Evolutionary conservation across 2,797 vertebrate genomes (phyloP), one percentile per base, ranked within the genome.

Genomic region (Falco biarmicus): DNA sequence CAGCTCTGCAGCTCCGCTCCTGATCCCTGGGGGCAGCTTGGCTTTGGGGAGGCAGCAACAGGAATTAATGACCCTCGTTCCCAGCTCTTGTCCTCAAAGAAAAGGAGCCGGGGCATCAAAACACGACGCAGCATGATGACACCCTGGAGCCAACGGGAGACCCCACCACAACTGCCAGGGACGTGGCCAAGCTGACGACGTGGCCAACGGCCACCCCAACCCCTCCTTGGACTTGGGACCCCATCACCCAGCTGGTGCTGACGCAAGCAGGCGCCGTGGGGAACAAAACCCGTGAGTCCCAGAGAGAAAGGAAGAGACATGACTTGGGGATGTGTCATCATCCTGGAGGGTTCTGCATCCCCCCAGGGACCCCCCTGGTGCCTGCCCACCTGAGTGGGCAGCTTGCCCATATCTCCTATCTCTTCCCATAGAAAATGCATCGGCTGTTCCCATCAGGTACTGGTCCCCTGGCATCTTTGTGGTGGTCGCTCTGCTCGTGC

Each of bases 101-200:
- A 5, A 34, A 59, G 39, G 25, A 53, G 4, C 9, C 9, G 1
- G 11, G 18, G 2, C 8, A 20, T 0, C 50, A n/a, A 5, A n/a
- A 6, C 65, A 3, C 25, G 37, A 4, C 18, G 0, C 7, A 5
- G 45, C 5, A 0, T 1, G 13, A 8, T 0, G 15, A 10, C 0
- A 0, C 1, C 28, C 12, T 1, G 1, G 29, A 19, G 17, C 13
- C 39, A 1, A 19, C 3, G 0, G 69, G 9, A 17, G 41, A 59
- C 32, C 56, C 56, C 21, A 20, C 11, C 18, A 2, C 34, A 6
- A 13, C 34, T 3, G 0, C 50, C 0, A 5, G 25, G 34, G 45
- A 37, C 0, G 37, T 2, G 19, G 41, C 7, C 7, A 9, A 50
- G 20, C 4, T 29, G 20, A 34, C 9, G 0, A 34, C 8, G 0